Percentiles rank a stretch among this genome's conserved stretches.
Evolutionary conservation across 2,888 invertebrate genomes (phyloP).

Genomic region (Leptura quadrifasciata): DNA sequence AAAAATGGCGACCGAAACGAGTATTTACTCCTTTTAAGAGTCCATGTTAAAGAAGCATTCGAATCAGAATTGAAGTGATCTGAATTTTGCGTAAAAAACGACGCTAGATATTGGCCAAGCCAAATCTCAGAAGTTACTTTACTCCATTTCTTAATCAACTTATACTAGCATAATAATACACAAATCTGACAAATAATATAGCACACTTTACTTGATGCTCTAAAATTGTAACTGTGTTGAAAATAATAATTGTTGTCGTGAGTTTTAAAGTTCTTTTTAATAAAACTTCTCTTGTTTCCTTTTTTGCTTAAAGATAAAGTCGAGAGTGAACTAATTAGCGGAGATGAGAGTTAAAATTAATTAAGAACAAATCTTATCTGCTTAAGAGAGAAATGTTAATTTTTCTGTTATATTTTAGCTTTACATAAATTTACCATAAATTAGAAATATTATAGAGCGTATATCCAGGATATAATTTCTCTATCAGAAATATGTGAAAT

Average conservation of each 20-base stretch:
- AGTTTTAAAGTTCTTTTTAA: background rate
- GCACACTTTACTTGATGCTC: background rate
- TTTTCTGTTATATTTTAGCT: background rate
- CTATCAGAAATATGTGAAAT: too few species aligned
- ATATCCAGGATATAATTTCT: too few species aligned
- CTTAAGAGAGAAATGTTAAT: background rate
- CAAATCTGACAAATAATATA: too few species aligned
- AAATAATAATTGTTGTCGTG: background rate
- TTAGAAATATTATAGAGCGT: background rate
- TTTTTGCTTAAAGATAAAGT: background rate
- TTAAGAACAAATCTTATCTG: background rate
- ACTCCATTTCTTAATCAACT: too few species aligned
- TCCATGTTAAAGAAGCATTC: too few species aligned
- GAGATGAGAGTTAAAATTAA: background rate
- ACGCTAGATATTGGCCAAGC: too few species aligned
- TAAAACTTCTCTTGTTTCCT: background rate
- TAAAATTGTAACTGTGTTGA: background rate
- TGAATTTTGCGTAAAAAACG: too few species aligned
- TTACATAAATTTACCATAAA: background rate
- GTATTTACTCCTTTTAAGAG: too few species aligned
- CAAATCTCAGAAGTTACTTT: too few species aligned
- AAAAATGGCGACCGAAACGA: too few species aligned
- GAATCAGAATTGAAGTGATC: too few species aligned
- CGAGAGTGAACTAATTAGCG: background rate
- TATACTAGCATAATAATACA: too few species aligned